phyloP scores from a whole-genome alignment of 2,888 invertebrate species.

The Autographa pulchrina region DNA sequence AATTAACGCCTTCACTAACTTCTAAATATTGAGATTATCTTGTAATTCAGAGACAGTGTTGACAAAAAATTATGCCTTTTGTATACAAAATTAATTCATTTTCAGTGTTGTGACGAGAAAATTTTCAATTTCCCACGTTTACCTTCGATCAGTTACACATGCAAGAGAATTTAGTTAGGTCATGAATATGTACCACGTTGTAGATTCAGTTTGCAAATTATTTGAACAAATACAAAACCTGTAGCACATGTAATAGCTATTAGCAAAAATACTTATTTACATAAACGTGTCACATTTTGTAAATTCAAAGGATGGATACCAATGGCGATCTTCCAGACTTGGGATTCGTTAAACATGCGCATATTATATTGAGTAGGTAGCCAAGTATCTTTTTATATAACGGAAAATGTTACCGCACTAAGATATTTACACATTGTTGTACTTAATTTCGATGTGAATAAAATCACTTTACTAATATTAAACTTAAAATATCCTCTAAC shows the following conservation, averaged over 20 bases:
- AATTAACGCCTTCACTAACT: neutral
- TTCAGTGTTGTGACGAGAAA: slow-evolving; percentile 23
- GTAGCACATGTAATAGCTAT: neutral
- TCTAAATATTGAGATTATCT: neutral
- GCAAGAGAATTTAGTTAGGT: slow-evolving; percentile 17
- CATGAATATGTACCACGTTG: slow-evolving; percentile 23
- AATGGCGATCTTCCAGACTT: slow-evolving; percentile 10
- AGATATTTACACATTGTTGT: neutral
- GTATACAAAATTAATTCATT: slow-evolving; percentile 24
- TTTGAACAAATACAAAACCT: slow-evolving; percentile 4
- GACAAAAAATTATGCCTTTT: slow-evolving; percentile 17
- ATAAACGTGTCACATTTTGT: slow-evolving; percentile 8
- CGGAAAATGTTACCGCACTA: slow-evolving; percentile 44
- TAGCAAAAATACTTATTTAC: slow-evolving; percentile 10
- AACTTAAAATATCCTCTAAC: neutral
- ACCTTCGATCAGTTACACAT: slow-evolving; percentile 31
- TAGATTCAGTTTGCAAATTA: neutral
- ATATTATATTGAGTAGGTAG: slow-evolving; percentile 42
- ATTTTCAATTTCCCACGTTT: slow-evolving; percentile 40
- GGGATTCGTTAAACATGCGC: slow-evolving; percentile 37
- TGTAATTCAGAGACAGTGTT: slow-evolving; percentile 6
- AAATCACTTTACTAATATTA: neutral
- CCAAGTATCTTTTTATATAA: slow-evolving; percentile 52
- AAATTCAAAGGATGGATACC: neutral
- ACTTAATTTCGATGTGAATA: neutral